Evolutionary conservation across 2,113 vertebrate genomes (phyloP).

Genomic region (Microtus oregoni): DNA sequence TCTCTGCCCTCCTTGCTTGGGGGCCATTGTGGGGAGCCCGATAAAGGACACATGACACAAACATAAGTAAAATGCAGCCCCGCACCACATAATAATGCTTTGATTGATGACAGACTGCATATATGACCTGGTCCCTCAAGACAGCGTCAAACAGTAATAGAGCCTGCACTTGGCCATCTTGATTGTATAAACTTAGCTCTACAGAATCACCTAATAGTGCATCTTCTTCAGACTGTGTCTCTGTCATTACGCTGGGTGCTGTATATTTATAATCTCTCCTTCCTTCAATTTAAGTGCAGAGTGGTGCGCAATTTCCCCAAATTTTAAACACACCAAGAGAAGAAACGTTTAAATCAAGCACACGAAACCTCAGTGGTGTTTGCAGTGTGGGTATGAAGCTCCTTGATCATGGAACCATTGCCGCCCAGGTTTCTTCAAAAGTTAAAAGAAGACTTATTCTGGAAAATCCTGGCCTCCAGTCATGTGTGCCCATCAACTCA

Average conservation of each 20-base stretch:
- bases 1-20: no score
- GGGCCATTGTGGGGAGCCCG: neutral
- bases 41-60: neutral
- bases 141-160: neutral
- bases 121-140: neutral
- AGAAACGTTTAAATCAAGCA: neutral
- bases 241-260: neutral
- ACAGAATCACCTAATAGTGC: neutral
- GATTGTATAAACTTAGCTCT: neutral
- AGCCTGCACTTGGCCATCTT: neutral
- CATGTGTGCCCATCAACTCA: neutral
- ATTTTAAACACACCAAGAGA: conserved; percentile 5
- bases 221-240: neutral
- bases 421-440: neutral
- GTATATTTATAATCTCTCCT: neutral
- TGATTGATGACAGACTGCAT: no score
- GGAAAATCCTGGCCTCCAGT: neutral
- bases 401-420: no score
- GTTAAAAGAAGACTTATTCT: neutral
- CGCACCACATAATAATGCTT: no score
- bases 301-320: neutral
- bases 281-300: conserved; percentile 6
- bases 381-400: neutral
- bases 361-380: neutral
- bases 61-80: neutral